These are phyloP conservation scores for Muscicapa adusta DNA, from an alignment of 2,113 vertebrate genomes.

Conservation along the genomic window DNA sequence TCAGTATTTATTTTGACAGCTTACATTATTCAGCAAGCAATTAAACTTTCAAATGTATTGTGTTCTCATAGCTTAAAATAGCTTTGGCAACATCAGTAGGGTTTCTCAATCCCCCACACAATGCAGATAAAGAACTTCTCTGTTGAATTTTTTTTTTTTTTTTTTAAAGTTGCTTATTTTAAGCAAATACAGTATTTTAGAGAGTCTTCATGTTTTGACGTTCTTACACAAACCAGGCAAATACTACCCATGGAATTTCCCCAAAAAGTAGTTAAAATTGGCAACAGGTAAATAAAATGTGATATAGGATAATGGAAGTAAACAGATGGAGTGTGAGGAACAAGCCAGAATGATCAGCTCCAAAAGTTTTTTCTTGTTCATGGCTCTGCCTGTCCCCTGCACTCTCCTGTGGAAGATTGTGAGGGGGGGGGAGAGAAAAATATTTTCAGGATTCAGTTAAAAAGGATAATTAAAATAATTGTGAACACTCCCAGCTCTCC, in stretches of 20 bases:
- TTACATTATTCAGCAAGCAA: slow-evolving; percentile 64
- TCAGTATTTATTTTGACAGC: slow-evolving; percentile 66
- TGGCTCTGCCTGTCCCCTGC: not conserved
- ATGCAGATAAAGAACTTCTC: slow-evolving; percentile 29
- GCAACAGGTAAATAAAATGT: not conserved
- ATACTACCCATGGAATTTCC: not conserved
- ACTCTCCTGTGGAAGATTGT: not conserved
- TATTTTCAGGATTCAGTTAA: not conserved
- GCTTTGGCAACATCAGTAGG: slow-evolving; percentile 47
- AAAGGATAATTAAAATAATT: not conserved
- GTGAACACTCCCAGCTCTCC: not conserved
- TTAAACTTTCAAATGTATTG: slow-evolving; percentile 67
- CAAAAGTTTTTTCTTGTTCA: not conserved
- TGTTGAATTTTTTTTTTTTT: not conserved
- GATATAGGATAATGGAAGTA: not conserved
- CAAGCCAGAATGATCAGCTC: not conserved
- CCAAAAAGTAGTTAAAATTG: not conserved
- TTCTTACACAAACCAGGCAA: not conserved
- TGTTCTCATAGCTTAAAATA: slow-evolving; percentile 63
- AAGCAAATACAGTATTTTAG: slow-evolving; percentile 18
- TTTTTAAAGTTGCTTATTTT: not conserved
- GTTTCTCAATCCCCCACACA: slow-evolving; percentile 51
- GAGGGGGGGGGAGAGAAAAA: not conserved
- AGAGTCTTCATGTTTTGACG: not conserved
- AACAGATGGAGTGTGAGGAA: not conserved